phyloP scores from a whole-genome alignment of 2,113 vertebrate species.

The Indicator maculatus region DNA sequence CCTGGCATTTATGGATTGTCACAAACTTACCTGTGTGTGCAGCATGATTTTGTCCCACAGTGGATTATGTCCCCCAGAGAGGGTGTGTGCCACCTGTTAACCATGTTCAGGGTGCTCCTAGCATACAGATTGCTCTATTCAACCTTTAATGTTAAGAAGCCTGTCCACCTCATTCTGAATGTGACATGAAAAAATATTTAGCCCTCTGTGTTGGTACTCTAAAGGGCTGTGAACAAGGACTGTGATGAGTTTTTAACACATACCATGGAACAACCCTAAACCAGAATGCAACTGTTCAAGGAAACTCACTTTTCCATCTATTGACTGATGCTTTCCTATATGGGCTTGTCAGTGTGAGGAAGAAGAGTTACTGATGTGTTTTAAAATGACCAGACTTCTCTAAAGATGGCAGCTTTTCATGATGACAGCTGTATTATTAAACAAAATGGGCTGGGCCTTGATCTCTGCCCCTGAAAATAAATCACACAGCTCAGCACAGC shows the following conservation, averaged over 20 bases:
- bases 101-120: neutral
- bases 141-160: neutral
- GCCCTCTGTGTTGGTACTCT: neutral
- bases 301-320: neutral
- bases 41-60: accelerated
- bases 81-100: neutral
- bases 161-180: neutral
- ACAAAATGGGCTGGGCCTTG: neutral
- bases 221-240: neutral
- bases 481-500: neutral
- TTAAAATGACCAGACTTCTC: neutral
- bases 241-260: neutral
- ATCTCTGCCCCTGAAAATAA: neutral
- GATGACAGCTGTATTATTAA: neutral
- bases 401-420: neutral
- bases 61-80: too few relatives aligned
- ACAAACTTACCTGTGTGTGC: neutral
- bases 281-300: neutral
- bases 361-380: neutral
- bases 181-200: neutral
- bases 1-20: neutral
- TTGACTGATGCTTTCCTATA: neutral
- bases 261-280: neutral
- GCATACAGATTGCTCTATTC: neutral
- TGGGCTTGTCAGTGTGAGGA: neutral